A percentile compares a stretch with the other conserved stretches of the same genome.
Conservation (phyloP, 2,797 vertebrate genomes). For the Pseudomugil tenellus region DNA sequence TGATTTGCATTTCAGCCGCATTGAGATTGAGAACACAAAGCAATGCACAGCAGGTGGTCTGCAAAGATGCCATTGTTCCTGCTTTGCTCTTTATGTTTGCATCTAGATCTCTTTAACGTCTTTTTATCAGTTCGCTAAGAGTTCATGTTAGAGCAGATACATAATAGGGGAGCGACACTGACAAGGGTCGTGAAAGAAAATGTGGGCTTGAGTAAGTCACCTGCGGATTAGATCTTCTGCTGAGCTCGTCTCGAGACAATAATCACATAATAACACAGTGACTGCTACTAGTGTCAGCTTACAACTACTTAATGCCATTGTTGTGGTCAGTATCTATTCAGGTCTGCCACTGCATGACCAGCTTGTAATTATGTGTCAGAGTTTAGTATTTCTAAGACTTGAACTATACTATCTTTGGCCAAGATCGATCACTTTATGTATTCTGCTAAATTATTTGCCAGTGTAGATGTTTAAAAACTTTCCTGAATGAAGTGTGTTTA, state of each 20-base stretch:
- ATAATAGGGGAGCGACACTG: conserved; percentile 27
- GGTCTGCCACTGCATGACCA: neutral
- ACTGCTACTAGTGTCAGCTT: conserved; percentile 28
- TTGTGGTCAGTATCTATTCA: conserved; percentile 13
- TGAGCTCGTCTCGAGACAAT: conserved; percentile 57
- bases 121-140: neutral
- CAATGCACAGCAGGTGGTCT: conserved; percentile 15
- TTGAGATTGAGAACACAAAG: conserved; percentile 50
- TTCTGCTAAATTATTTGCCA: neutral
- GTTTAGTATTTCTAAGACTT: neutral
- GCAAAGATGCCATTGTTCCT: conserved; percentile 7
- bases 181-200: conserved; percentile 31
- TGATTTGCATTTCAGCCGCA: conserved; percentile 74
- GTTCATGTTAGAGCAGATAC: conserved; percentile 24
- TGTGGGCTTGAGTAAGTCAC: conserved; percentile 44
- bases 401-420: neutral
- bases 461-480: neutral
- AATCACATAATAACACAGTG: conserved; percentile 63
- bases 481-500: neutral
- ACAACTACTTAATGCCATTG: conserved; percentile 26
- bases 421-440: neutral
- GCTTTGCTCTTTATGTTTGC: conserved; percentile 7
- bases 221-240: conserved; percentile 58
- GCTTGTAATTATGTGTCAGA: neutral
- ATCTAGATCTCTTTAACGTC: neutral